Evolutionary conservation across 2,797 vertebrate species (phyloP).

Genomic region (Molossus molossus): DNA sequence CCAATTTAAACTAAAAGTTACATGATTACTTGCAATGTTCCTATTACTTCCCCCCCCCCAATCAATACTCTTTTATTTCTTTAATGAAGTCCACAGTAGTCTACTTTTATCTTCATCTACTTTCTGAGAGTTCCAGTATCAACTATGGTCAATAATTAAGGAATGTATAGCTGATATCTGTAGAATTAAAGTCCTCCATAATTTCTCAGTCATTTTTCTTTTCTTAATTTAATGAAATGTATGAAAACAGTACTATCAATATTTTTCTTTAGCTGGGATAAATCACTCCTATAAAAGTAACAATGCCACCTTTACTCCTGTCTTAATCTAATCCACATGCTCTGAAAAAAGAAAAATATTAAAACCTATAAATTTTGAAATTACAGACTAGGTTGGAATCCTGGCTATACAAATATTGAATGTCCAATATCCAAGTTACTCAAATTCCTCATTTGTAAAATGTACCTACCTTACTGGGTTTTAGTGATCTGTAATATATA

Average conservation of each 20-base stretch:
- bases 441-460: neutral
- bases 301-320: neutral
- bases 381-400: neutral
- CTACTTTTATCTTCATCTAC: neutral
- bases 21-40: slow-evolving; percentile 52
- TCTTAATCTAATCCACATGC: slow-evolving; percentile 7
- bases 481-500: slow-evolving; percentile 19
- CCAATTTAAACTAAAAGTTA: slow-evolving; percentile 66
- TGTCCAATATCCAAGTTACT: neutral
- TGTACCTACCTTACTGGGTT: neutral
- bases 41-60: neutral
- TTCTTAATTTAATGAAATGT: slow-evolving; percentile 56
- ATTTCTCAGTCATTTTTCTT: slow-evolving; percentile 10
- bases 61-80: slow-evolving; percentile 58
- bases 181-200: neutral
- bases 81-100: neutral
- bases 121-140: slow-evolving; percentile 41
- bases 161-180: neutral
- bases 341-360: slow-evolving; percentile 42
- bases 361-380: slow-evolving; percentile 54
- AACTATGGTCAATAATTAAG: neutral
- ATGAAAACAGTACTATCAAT: neutral
- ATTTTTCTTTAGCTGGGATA: slow-evolving; percentile 20
- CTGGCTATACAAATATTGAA: neutral
- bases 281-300: slow-evolving; percentile 36